Evolutionary conservation across 1,140 invertebrate genomes (phyloP).

Genomic region (Magallana ariakensis): DNA sequence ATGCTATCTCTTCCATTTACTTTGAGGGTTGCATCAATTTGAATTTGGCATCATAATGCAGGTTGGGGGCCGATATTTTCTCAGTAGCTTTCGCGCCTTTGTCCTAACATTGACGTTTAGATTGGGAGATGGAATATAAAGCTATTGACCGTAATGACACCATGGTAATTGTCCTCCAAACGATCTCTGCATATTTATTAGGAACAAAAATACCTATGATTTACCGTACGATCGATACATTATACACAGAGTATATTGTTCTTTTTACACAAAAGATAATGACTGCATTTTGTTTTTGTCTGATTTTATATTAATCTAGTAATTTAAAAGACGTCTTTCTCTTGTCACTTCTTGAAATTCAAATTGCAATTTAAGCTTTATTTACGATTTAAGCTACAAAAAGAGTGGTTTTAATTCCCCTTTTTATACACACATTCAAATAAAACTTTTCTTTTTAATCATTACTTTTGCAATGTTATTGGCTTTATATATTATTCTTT

Average conservation of each 20-base stretch:
- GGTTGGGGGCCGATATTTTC: conserved; percentile 20
- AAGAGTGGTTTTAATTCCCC: too few relatives aligned
- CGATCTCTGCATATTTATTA: background rate
- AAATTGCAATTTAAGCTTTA: too few relatives aligned
- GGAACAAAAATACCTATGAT: background rate
- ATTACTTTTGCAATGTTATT: background rate
- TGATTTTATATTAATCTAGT: background rate
- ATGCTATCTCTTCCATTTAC: conserved; percentile 27
- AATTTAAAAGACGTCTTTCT: background rate
- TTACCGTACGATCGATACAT: background rate
- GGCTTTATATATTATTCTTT: background rate
- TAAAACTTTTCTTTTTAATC: too few relatives aligned
- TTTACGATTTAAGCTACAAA: too few relatives aligned
- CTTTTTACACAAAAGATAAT: background rate
- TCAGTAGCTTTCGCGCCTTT: conserved; percentile 18
- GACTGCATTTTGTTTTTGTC: background rate
- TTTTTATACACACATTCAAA: too few relatives aligned
- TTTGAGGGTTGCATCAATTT: conserved; percentile 36
- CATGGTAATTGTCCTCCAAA: background rate
- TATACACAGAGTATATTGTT: background rate
- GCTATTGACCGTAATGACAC: conserved; percentile 7
- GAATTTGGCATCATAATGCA: conserved; percentile 18
- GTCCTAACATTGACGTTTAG: conserved; percentile 15
- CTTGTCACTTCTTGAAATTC: too few relatives aligned
- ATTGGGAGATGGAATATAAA: background rate